Conservation (phyloP, 2,797 vertebrate species). For the Selene dorsalis region DNA sequence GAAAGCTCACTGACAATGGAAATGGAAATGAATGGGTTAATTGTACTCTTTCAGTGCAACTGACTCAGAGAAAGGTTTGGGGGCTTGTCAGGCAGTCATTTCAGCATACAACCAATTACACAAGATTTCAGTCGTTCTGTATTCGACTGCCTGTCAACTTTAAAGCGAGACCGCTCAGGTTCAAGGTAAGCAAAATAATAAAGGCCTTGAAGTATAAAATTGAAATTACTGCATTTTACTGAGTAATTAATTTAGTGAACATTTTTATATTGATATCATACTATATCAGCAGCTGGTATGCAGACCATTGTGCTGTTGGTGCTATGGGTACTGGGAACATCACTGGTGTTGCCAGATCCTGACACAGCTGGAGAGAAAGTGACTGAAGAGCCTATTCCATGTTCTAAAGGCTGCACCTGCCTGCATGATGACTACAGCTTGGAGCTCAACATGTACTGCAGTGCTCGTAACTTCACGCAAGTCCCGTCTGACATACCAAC, state of each 20-base stretch:
- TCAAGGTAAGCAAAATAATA: conserved; percentile 72
- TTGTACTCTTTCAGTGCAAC: conserved; percentile 58
- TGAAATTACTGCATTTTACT: not conserved
- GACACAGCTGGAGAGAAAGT: conserved; percentile 68
- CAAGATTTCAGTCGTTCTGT: conserved; percentile 70
- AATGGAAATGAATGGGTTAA: conserved; percentile 83
- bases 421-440: conserved; percentile 86
- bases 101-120: conserved; percentile 78
- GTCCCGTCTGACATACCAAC: conserved; percentile 85
- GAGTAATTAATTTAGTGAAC: not conserved
- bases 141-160: conserved; percentile 60
- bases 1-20: not conserved
- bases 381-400: conserved; percentile 79
- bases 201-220: not conserved
- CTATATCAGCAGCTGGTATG: conserved; percentile 79
- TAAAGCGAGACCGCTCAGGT: conserved; percentile 60
- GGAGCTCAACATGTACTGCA: conserved; percentile 95
- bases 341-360: conserved; percentile 76
- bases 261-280: conserved; percentile 15
- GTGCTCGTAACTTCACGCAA: conserved; percentile 86
- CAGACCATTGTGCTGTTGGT: conserved; percentile 76
- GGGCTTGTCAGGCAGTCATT: conserved; percentile 71
- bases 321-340: conserved; percentile 80
- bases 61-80: conserved; percentile 53
- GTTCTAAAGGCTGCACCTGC: conserved; percentile 89